Percentiles rank a stretch among this genome's conserved stretches.
Evolutionary conservation across 2,888 invertebrate species (phyloP).

Genomic region (Hydraecia micacea): DNA sequence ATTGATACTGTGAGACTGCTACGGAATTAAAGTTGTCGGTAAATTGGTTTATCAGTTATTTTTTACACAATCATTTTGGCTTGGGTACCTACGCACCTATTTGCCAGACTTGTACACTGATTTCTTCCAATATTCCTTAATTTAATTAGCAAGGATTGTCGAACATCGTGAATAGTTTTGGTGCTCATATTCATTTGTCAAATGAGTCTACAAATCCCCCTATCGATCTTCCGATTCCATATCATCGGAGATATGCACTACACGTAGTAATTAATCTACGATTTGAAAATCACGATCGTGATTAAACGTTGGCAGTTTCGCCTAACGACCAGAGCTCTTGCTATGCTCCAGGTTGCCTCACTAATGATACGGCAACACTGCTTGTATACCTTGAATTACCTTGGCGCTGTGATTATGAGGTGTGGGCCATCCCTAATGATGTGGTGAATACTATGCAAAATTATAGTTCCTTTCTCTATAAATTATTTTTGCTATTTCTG

Average conservation of each 20-base stretch:
- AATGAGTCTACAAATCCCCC: background rate
- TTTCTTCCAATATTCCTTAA: background rate
- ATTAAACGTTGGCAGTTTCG: constrained; percentile 17
- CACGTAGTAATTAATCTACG: constrained; percentile 37
- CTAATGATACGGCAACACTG: constrained; percentile 38
- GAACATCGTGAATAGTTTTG: too few species aligned
- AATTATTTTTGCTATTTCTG: constrained; percentile 13
- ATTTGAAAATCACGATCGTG: constrained; percentile 25
- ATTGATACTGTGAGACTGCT: background rate
- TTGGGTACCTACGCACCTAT: background rate
- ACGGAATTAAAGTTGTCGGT: constrained; percentile 25
- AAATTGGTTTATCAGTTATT: constrained; percentile 5
- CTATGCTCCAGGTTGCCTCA: constrained; percentile 9
- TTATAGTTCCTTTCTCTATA: constrained; percentile 2
- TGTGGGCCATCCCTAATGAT: constrained; percentile 34
- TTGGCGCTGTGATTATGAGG: constrained; percentile 25
- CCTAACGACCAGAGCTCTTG: constrained; percentile 19
- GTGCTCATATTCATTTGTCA: background rate
- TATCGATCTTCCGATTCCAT: constrained; percentile 2
- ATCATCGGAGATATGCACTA: constrained; percentile 3
- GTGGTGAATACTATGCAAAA: constrained; percentile 25
- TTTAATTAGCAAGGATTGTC: background rate
- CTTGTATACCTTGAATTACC: constrained; percentile 11
- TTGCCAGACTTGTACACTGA: background rate
- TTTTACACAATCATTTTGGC: constrained; percentile 2